Base-by-base conservation (phyloP, 2,113 vertebrate species). In the Ascaphus truei region DNA sequence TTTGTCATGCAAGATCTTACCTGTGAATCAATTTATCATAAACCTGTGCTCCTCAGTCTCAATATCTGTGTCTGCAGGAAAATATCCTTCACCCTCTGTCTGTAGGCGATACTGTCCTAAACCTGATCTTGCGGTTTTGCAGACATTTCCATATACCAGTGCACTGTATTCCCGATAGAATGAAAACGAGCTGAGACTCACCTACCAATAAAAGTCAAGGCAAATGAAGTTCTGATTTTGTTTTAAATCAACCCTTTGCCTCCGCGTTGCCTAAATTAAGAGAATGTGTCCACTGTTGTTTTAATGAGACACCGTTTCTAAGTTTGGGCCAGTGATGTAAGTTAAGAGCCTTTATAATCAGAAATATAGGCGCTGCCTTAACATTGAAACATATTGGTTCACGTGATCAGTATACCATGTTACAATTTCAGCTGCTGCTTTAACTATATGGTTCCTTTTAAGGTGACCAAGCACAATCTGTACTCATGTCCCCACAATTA, bases 61-160 rank as follows among this genome's bases (percentile, higher is more conserved):
- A 88, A 85, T 88, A 85, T 90, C 84, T 92, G 88, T 79, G 78
- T 90, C 88, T 90, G 89, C 89, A 88, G 91, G 79, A 90, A 92
- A 86, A 92, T 90, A 93, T 95, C 93, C 94, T 96, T 95, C 93
- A 93, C 90, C 91, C 92, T 98, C 96, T 98, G 96, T 98, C 93
- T 97, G 93, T 78, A 92, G 92, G 93, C 93, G 91, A 88, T 88
- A 92, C 91, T 91, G 92, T 95, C 93, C 94, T 98, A 98, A 96
- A 93, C 95, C 93, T 94, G 92, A 94, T 96, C 95, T 95, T 95
- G 95, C 90, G 88, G 87, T 91, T 94, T 98, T 90, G 89, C 93
- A 93, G 91, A 92, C 89, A 95, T 95, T 92, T 95, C 94, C 95
- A 94, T 90, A 93, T 88, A 95, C 88, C 90, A 82, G 73, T 88